A percentile compares a stretch with the other conserved stretches of the same genome.
phyloP scores from a whole-genome alignment of 2,888 invertebrate genomes.

The Dynastes hyllus region DNA sequence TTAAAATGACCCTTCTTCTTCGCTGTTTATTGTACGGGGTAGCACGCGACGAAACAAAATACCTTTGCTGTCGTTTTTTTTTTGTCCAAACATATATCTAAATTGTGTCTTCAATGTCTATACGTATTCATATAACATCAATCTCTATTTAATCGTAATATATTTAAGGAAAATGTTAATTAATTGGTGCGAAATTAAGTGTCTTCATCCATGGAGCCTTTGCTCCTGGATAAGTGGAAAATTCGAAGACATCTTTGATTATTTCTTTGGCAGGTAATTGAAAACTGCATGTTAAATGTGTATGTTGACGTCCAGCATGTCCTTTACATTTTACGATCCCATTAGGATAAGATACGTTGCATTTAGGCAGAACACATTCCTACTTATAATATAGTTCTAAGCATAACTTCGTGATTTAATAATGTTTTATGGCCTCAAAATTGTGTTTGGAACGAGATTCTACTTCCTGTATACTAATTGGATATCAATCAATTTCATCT shows the following conservation, averaged over 20 bases:
- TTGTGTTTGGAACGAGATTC: too few species aligned
- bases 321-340: neutral
- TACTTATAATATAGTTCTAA: neutral
- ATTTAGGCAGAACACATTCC: neutral
- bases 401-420: neutral
- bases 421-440: neutral
- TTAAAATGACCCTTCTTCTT: conserved; percentile 53
- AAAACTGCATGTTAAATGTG: conserved; percentile 1
- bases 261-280: too few species aligned
- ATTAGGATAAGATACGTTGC: neutral
- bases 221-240: conserved; percentile 9
- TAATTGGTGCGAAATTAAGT: neutral
- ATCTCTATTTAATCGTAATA: neutral
- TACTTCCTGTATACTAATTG: too few species aligned
- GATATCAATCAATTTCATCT: too few species aligned
- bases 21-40: conserved; percentile 54
- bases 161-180: neutral
- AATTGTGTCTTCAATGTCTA: neutral
- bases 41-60: conserved; percentile 55
- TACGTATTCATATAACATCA: neutral
- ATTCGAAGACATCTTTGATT: neutral
- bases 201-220: neutral
- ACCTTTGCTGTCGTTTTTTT: conserved; percentile 3
- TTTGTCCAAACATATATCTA: neutral
- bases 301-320: neutral